phyloP scores from a whole-genome alignment of 2,797 vertebrate species.

The Esox lucius region DNA sequence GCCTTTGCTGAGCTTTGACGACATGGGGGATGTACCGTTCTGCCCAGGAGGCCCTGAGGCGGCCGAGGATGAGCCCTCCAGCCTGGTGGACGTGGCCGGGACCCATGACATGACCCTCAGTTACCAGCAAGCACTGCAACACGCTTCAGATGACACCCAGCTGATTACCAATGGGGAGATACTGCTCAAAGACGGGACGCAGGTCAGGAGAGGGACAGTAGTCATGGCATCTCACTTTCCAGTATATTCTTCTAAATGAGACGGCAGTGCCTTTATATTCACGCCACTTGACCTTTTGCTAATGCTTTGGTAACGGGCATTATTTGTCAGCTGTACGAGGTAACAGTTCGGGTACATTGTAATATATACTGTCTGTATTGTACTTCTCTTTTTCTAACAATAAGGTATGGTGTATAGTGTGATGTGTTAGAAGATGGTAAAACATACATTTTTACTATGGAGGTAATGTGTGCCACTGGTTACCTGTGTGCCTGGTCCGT shows the following conservation, averaged over 20 bases:
- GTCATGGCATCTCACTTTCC: neutral
- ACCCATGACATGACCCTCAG: slow-evolving; percentile 80
- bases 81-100: slow-evolving; percentile 76
- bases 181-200: slow-evolving; percentile 88
- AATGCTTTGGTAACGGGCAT: neutral
- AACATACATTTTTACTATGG: neutral
- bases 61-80: slow-evolving; percentile 74
- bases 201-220: slow-evolving; percentile 74
- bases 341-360: neutral
- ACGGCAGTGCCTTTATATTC: neutral
- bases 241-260: neutral
- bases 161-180: slow-evolving; percentile 93
- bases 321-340: neutral
- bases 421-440: slow-evolving; percentile 44
- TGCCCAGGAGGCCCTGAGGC: slow-evolving; percentile 67
- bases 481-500: too few relatives aligned
- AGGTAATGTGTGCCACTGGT: neutral
- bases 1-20: slow-evolving; percentile 89
- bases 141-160: slow-evolving; percentile 77
- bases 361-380: neutral
- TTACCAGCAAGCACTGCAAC: slow-evolving; percentile 85
- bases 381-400: neutral
- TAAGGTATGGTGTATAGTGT: neutral
- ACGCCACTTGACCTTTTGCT: neutral
- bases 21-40: slow-evolving; percentile 83